Percentiles rank a stretch among this genome's conserved stretches.
These are phyloP conservation scores for Nerophis ophidion DNA, from an alignment of 2,113 vertebrate species.

Conservation along the genomic window DNA sequence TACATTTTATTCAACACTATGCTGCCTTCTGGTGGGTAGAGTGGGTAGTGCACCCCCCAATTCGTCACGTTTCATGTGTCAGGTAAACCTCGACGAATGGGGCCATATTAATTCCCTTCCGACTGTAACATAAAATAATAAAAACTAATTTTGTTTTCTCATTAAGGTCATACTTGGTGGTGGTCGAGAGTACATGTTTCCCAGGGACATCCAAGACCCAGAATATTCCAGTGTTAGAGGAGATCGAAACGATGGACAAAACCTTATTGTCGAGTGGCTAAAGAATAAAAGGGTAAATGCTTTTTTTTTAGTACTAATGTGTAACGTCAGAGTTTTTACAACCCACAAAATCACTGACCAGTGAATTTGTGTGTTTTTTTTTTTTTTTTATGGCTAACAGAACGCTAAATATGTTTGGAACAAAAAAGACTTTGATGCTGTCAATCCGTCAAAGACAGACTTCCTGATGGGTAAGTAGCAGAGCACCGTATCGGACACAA, in stretches of 20 bases:
- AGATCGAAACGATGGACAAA: slow-evolving; percentile 50
- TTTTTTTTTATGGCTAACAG: slow-evolving; percentile 34
- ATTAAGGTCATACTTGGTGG: slow-evolving; percentile 77
- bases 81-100: too few species aligned
- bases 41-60: too few species aligned
- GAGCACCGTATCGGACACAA: not conserved
- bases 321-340: not conserved
- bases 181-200: slow-evolving; percentile 74
- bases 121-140: too few species aligned
- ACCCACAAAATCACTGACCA: not conserved
- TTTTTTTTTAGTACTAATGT: not conserved
- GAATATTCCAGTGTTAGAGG: slow-evolving; percentile 55
- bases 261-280: slow-evolving; percentile 68
- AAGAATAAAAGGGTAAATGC: slow-evolving; percentile 59
- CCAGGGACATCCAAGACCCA: slow-evolving; percentile 44
- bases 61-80: too few species aligned
- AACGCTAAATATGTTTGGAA: slow-evolving; percentile 75
- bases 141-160: not conserved
- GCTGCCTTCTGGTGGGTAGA: too few species aligned
- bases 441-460: slow-evolving; percentile 61
- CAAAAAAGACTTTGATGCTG: slow-evolving; percentile 57
- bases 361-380: not conserved
- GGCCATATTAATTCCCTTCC: too few species aligned
- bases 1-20: too few species aligned
- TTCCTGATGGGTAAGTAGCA: slow-evolving; percentile 71